These are phyloP conservation scores for Hartigia nigra DNA, from an alignment of 2,888 invertebrate genomes.

Conservation along the genomic window DNA sequence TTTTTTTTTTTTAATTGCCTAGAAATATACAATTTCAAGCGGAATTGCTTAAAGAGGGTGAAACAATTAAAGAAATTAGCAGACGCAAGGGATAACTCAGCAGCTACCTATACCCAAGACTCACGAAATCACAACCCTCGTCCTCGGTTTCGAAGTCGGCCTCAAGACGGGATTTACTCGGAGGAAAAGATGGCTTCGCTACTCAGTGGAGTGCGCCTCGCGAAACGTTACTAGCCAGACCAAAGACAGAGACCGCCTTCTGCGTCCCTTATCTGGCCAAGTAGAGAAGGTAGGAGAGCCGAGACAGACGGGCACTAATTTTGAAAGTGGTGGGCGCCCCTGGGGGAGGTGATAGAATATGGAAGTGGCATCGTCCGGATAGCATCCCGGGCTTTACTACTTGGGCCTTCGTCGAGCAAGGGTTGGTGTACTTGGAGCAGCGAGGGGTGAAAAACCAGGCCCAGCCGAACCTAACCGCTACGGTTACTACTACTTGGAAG, in stretches of 20 bases:
- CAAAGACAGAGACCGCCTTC: neutral
- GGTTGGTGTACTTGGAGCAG: neutral
- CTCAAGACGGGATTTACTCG: neutral
- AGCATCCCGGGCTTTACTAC: neutral
- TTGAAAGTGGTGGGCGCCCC: conserved; percentile 45
- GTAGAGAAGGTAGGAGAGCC: conserved; percentile 20
- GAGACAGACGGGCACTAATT: conserved; percentile 55
- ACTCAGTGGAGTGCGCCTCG: neutral
- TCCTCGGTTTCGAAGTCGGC: neutral
- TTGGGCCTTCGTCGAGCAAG: neutral
- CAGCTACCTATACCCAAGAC: neutral
- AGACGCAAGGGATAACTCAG: neutral
- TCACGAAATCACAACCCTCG: neutral
- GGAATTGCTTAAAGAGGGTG: neutral
- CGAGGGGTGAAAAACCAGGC: neutral
- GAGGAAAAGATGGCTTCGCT: neutral
- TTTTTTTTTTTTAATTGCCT: neutral
- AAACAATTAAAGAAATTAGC: neutral
- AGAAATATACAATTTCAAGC: neutral
- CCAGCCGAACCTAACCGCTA: neutral
- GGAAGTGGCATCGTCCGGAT: conserved; percentile 23
- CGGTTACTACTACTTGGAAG: neutral
- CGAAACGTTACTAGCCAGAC: neutral
- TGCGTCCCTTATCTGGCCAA: neutral
- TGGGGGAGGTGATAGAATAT: conserved; percentile 36